Base-by-base conservation (phyloP, 1,140 invertebrate genomes). In the Scaptomyza graminum region DNA sequence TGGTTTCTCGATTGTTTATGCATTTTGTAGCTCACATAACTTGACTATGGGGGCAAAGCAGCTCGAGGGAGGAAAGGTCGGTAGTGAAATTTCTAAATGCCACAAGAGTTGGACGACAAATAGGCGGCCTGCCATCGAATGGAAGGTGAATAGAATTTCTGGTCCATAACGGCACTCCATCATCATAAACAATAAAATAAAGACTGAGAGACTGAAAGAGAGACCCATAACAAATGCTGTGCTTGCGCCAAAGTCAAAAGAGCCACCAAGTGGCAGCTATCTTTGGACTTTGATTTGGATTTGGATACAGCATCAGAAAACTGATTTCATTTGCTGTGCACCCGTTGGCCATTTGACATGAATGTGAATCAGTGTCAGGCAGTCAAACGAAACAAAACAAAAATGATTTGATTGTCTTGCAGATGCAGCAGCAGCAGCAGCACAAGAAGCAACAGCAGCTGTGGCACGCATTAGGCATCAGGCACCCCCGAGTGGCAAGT, bases 1-100 rank as follows among this genome's bases (percentile, higher is more conserved):
- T 87, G 78, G 79, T 79, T 87, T 87, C 37, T 69, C 64, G 72
- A 82, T 88, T 87, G 83, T 87, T 88, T 87, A 87, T 87, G 83
- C 82, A 85, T 85, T 88, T 85, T 81, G 74, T 87, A 76, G 77
- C 62, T 43, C 75, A 79, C 76, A 72, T 61, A 60, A 16, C 34
- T 54, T 12, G 22, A n/a, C 25, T 8, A 28, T 2, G 31, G 39
- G 2, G 15, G 7, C 31, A 34, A 34, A 34, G 31, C 7, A 9
- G 31, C 7, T 5, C n/a, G n/a, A 12, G 8, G 37, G 37, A 28
- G 2, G 57, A 6, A 31, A 44, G 54, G 46, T n/a, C 9, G 16
- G 31, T 34, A 44, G 62, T 54, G 68, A 84, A 79, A 67, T 67
- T 76, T 46, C 51, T 60, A 76, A 76, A 84, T 77, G 72, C 76